phyloP scores from a whole-genome alignment of 2,113 vertebrate genomes.

The Rhea pennata region DNA sequence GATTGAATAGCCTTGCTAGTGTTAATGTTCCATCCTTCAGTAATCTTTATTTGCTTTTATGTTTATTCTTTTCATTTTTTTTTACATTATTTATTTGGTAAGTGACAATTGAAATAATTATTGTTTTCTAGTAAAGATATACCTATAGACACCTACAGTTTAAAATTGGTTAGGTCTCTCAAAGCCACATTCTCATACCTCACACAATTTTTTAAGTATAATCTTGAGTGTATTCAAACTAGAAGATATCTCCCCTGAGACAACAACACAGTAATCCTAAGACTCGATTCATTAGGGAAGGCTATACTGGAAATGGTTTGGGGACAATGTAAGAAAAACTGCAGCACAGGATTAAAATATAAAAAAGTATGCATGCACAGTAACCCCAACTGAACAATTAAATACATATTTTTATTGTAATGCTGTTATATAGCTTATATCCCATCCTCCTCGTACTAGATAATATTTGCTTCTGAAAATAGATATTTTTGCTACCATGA shows the following conservation, averaged over 20 bases:
- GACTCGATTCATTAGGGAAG: neutral
- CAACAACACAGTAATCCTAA: neutral
- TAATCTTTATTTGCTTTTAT: neutral
- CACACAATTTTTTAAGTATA: neutral
- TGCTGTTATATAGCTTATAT: neutral
- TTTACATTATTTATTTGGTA: neutral
- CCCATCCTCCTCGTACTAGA: neutral
- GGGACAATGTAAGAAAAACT: neutral
- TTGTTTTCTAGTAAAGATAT: neutral
- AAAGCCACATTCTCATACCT: neutral
- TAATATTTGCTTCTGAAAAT: conserved; percentile 11
- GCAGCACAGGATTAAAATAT: neutral
- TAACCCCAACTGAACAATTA: neutral
- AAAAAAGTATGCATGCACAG: neutral
- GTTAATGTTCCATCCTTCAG: neutral
- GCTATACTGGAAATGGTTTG: neutral
- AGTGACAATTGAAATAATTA: neutral
- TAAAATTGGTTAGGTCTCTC: neutral
- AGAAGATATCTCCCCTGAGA: neutral
- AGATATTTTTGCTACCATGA: neutral
- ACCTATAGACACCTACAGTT: neutral
- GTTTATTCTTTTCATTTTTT: neutral
- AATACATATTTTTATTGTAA: neutral
- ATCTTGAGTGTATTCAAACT: neutral
- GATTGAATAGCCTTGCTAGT: neutral